Evolutionary conservation across 2,888 invertebrate species (phyloP).

Genomic region (Oligia latruncula): DNA sequence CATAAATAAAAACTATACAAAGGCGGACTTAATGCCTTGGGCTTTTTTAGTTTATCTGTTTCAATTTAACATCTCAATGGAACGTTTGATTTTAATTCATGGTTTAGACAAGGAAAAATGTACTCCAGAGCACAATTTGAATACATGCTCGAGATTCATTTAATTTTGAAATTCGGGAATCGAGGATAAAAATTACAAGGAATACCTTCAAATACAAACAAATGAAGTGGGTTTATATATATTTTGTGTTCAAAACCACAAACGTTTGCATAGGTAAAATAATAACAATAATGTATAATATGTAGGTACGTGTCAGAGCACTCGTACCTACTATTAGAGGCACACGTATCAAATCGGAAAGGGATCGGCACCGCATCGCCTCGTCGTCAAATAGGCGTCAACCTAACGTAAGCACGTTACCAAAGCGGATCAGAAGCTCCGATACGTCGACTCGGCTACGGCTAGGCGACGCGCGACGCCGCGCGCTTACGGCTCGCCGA

Average conservation of each 20-base stretch:
- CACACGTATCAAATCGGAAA: too few relatives aligned
- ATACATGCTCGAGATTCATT: not conserved
- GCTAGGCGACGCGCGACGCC: too few relatives aligned
- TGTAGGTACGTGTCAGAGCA: not conserved
- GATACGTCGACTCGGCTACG: too few relatives aligned
- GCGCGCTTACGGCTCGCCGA: too few relatives aligned
- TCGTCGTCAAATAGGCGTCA: too few relatives aligned
- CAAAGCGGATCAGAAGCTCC: too few relatives aligned
- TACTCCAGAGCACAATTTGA: slow-evolving; percentile 2
- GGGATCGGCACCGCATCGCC: too few relatives aligned
- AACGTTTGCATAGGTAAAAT: not conserved
- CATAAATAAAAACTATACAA: too few relatives aligned
- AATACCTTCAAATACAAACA: slow-evolving; percentile 21
- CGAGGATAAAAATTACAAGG: slow-evolving; percentile 3
- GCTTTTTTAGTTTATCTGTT: slow-evolving; percentile 1
- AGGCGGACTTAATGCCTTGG: too few relatives aligned
- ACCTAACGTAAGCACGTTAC: too few relatives aligned
- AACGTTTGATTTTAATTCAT: slow-evolving; percentile 29
- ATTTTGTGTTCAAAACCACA: not conserved
- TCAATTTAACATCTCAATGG: slow-evolving; percentile 4
- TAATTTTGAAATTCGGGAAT: slow-evolving; percentile 12
- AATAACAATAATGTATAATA: not conserved
- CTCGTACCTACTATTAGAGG: slow-evolving; percentile 16
- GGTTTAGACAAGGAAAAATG: slow-evolving; percentile 11
- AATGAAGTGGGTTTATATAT: slow-evolving; percentile 1